phyloP scores from a whole-genome alignment of 2,888 invertebrate species.

The Alviniconcha strummeri region DNA sequence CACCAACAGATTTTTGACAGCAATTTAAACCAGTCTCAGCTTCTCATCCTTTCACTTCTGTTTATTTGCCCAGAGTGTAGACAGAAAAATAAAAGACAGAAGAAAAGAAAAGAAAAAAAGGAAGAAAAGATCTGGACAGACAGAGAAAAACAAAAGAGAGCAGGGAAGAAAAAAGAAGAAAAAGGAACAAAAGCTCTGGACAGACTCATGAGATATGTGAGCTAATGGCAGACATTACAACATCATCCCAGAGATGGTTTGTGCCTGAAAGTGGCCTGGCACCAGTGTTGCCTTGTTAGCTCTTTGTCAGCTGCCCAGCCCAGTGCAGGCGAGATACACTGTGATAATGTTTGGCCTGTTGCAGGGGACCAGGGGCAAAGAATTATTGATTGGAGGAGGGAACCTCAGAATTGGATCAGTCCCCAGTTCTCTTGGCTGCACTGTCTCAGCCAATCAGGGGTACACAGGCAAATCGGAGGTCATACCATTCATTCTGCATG shows the following conservation, averaged over 20 bases:
- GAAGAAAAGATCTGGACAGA: not conserved
- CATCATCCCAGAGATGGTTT: not conserved
- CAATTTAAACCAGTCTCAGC: too few species aligned
- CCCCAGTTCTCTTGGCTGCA: not conserved
- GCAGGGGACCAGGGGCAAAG: not conserved
- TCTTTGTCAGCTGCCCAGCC: not conserved
- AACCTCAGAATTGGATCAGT: conserved; percentile 9
- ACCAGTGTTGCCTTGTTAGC: not conserved
- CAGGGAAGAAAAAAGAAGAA: too few species aligned
- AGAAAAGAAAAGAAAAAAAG: not conserved
- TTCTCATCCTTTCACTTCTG: not conserved
- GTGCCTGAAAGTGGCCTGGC: not conserved
- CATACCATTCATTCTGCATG: not conserved
- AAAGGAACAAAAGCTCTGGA: not conserved
- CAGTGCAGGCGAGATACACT: not conserved
- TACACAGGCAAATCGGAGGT: not conserved
- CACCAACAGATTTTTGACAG: too few species aligned
- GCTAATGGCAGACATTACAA: not conserved
- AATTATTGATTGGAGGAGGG: not conserved
- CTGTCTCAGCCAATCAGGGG: conserved; percentile 5
- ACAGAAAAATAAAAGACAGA: not conserved
- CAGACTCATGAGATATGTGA: not conserved
- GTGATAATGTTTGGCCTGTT: conserved; percentile 13
- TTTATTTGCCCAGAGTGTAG: not conserved
- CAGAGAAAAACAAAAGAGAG: not conserved